These are phyloP conservation scores for Syncerus caffer DNA, from an alignment of 2,797 vertebrate genomes.

Conservation along the genomic window DNA sequence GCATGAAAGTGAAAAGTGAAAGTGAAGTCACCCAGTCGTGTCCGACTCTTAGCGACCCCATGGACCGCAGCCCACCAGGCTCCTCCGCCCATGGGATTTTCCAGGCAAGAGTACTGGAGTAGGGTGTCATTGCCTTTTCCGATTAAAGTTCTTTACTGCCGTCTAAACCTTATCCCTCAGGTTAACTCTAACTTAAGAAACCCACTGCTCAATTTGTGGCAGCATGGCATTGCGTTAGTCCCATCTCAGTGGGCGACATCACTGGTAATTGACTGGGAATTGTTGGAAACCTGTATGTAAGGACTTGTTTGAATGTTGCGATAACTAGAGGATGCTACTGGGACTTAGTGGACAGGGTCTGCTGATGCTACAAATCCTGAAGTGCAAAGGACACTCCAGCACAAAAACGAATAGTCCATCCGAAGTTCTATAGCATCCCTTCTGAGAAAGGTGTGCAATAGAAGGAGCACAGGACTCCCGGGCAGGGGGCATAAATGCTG, in stretches of 20 bases:
- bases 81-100: too few species aligned
- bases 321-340: not conserved
- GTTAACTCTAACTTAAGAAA: not conserved
- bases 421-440: not conserved
- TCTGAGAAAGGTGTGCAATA: not conserved
- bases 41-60: too few species aligned
- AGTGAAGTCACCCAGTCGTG: too few species aligned
- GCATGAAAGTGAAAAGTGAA: too few species aligned
- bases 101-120: too few species aligned
- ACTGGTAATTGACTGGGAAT: not conserved
- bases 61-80: too few species aligned
- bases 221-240: not conserved
- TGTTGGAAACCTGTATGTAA: rapidly evolving
- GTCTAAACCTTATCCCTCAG: not conserved
- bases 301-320: not conserved
- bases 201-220: not conserved
- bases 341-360: not conserved
- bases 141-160: not conserved
- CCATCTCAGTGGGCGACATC: not conserved
- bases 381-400: not conserved
- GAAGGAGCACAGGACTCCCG: not conserved
- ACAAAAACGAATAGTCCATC: not conserved
- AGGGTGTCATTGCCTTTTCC: too few species aligned
- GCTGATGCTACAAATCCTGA: not conserved
- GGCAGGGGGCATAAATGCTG: not conserved